Evolutionary conservation across 2,797 vertebrate species (phyloP).

Genomic region (Paguma larvata): DNA sequence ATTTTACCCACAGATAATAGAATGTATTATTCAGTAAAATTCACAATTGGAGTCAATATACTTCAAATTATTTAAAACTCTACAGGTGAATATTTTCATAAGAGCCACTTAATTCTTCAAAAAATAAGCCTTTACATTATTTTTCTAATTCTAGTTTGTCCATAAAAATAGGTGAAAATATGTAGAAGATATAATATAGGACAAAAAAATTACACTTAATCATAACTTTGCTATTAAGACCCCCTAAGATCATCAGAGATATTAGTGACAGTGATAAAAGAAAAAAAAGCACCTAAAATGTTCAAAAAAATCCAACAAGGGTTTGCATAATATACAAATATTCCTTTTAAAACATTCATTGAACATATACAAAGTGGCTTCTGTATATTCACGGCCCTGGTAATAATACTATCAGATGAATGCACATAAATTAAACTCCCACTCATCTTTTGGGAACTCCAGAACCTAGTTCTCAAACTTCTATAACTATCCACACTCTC

Average conservation of each 20-base stretch:
- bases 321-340: background rate
- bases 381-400: background rate
- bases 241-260: background rate
- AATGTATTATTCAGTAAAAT: background rate
- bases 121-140: background rate
- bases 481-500: background rate
- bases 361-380: background rate
- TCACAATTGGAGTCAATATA: background rate
- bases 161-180: background rate
- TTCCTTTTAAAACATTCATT: background rate
- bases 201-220: background rate
- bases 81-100: background rate
- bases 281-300: background rate
- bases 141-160: background rate
- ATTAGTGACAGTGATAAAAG: background rate
- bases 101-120: background rate
- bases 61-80: background rate
- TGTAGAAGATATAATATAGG: background rate
- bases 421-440: background rate
- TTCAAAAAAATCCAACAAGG: background rate
- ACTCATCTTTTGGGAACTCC: background rate
- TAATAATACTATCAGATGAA: background rate
- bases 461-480: background rate
- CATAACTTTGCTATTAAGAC: background rate
- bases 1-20: background rate